A percentile compares a stretch with the other conserved stretches of the same genome.
Conservation (phyloP, 2,888 invertebrate genomes). For the Aethes cnicana region DNA sequence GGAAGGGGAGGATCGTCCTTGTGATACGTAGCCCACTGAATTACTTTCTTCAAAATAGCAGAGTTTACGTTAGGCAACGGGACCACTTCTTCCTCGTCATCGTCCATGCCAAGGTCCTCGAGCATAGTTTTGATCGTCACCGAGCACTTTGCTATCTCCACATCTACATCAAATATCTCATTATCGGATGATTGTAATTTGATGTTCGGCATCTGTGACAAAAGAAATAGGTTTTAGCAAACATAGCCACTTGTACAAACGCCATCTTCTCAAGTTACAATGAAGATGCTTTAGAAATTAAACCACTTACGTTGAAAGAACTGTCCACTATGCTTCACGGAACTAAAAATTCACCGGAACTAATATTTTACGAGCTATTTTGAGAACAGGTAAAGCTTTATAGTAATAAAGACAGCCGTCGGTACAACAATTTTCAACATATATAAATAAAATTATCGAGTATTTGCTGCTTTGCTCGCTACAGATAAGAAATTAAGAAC, state of each 20-base stretch:
- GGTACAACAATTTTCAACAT: background rate
- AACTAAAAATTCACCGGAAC: background rate
- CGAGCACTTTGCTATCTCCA: constrained; percentile 98
- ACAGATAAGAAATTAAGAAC: too few relatives aligned
- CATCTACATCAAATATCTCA: constrained; percentile 97
- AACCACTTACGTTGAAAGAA: background rate
- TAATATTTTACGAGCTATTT: background rate
- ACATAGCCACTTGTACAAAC: constrained; percentile 13
- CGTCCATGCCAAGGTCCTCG: constrained; percentile 95
- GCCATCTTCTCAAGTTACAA: constrained; percentile 18
- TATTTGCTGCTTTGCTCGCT: too few relatives aligned
- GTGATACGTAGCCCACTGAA: constrained; percentile 96
- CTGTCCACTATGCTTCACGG: background rate
- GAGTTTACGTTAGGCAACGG: constrained; percentile 99
- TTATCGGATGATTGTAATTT: constrained; percentile 97
- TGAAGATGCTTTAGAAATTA: background rate
- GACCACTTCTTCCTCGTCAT: constrained; percentile 96
- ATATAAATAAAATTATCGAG: background rate
- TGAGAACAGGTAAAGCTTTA: background rate
- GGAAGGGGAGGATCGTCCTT: constrained; percentile 97
- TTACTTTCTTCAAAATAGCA: constrained; percentile 96
- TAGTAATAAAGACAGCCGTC: too few relatives aligned
- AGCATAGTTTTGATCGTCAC: constrained; percentile 99
- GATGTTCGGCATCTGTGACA: constrained; percentile 93
- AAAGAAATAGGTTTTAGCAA: constrained; percentile 29